A percentile compares a stretch with the other conserved stretches of the same genome.
These are phyloP conservation scores for Bovichtus variegatus DNA, from an alignment of 2,797 vertebrate genomes.

Conservation along the genomic window DNA sequence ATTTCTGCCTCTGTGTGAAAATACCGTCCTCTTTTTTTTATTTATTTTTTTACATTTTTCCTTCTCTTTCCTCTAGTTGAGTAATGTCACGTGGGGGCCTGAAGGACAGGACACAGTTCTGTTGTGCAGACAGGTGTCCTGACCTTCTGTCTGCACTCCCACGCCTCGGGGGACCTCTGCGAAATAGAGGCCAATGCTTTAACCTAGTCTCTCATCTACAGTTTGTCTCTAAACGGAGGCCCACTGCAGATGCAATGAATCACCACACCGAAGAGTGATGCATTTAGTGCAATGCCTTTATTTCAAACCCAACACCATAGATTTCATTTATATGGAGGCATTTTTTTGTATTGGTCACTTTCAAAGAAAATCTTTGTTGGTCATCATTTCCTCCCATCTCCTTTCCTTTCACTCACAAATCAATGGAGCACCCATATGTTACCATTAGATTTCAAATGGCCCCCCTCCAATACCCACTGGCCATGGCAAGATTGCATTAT, in stretches of 20 bases:
- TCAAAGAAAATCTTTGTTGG: conserved; percentile 6
- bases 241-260: conserved; percentile 67
- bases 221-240: conserved; percentile 69
- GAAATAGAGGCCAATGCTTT: conserved; percentile 80
- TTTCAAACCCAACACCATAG: conserved; percentile 1
- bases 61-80: conserved; percentile 22
- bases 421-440: conserved; percentile 44
- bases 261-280: conserved; percentile 36
- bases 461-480: conserved; percentile 64
- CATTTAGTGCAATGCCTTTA: conserved; percentile 10
- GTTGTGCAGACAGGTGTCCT: conserved; percentile 77
- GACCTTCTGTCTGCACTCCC: conserved; percentile 77
- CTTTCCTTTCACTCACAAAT: conserved; percentile 37
- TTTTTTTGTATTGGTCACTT: conserved; percentile 11
- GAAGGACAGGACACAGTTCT: conserved; percentile 74
- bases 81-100: conserved; percentile 53
- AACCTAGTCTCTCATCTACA: conserved; percentile 72
- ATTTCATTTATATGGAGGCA: neutral
- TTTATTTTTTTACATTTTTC: no score
- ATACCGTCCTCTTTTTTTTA: conserved; percentile 5
- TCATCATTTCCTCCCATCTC: conserved; percentile 15
- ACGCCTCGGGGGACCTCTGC: conserved; percentile 68
- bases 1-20: conserved; percentile 41
- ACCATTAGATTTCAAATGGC: conserved; percentile 66
- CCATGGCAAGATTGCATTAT: conserved; percentile 71